Conservation (phyloP, 2,888 invertebrate species). For the Ophonus ardosiacus region DNA sequence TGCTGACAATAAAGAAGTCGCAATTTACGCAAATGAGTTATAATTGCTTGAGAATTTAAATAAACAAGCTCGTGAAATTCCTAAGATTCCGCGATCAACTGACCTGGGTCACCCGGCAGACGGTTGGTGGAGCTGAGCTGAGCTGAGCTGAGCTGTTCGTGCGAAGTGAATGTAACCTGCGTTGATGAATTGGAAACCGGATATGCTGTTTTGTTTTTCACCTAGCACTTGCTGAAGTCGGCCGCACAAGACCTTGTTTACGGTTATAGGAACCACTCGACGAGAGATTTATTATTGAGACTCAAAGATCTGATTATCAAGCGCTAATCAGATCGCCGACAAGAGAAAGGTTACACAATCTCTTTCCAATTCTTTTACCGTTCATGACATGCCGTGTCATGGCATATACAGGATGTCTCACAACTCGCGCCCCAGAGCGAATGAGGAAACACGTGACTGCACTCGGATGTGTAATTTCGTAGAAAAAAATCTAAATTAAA, state of each 20-base stretch:
- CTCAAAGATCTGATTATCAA: slow-evolving; percentile 1
- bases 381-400: neutral
- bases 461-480: too few species aligned
- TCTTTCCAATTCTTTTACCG: neutral
- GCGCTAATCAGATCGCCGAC: neutral
- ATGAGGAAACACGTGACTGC: too few species aligned
- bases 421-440: too few species aligned
- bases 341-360: neutral
- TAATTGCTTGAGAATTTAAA: slow-evolving; percentile 58
- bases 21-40: slow-evolving; percentile 50
- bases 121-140: slow-evolving; percentile 31
- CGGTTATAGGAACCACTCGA: slow-evolving; percentile 25
- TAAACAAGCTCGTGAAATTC: slow-evolving; percentile 57
- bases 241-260: slow-evolving; percentile 17
- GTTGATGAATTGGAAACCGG: slow-evolving; percentile 49
- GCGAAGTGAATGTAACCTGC: slow-evolving; percentile 47
- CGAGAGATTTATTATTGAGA: slow-evolving; percentile 15
- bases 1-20: slow-evolving; percentile 10
- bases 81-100: slow-evolving; percentile 55
- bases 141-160: neutral
- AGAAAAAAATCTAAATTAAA: too few species aligned
- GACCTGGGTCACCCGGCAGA: slow-evolving; percentile 57
- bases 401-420: too few species aligned
- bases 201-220: slow-evolving; percentile 47
- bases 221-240: neutral